These are phyloP conservation scores for Melospiza melodia DNA, from an alignment of 2,113 vertebrate species.

Conservation along the genomic window DNA sequence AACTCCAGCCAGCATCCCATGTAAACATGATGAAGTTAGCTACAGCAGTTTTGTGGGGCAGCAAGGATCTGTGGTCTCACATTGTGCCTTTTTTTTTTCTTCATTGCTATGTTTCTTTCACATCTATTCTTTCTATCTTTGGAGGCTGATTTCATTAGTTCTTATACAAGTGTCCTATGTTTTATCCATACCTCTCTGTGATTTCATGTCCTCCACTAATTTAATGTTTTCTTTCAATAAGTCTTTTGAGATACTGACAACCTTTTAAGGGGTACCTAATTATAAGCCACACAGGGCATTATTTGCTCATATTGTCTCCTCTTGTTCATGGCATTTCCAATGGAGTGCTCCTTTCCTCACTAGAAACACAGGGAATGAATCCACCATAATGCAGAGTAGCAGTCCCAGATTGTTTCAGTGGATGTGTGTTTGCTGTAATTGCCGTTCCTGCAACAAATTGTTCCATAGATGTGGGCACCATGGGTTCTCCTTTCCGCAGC, in stretches of 20 bases:
- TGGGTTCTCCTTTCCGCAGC: neutral
- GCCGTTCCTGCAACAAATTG: neutral
- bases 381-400: neutral
- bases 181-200: neutral
- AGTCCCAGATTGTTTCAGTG: neutral
- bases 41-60: conserved; percentile 4
- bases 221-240: neutral
- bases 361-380: neutral
- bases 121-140: neutral
- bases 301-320: neutral
- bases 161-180: neutral
- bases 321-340: neutral
- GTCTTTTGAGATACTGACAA: neutral
- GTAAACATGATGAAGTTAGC: conserved; percentile 45
- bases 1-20: neutral
- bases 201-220: neutral
- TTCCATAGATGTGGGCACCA: neutral
- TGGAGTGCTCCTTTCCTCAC: neutral
- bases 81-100: neutral
- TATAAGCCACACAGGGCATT: neutral
- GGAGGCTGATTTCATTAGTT: neutral
- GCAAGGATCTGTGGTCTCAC: neutral
- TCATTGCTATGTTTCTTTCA: neutral
- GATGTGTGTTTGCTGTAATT: neutral
- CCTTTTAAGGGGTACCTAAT: neutral